A percentile compares a stretch with the other conserved stretches of the same genome.
Conservation (phyloP, 2,113 vertebrate genomes). For the Tympanuchus pallidicinctus region DNA sequence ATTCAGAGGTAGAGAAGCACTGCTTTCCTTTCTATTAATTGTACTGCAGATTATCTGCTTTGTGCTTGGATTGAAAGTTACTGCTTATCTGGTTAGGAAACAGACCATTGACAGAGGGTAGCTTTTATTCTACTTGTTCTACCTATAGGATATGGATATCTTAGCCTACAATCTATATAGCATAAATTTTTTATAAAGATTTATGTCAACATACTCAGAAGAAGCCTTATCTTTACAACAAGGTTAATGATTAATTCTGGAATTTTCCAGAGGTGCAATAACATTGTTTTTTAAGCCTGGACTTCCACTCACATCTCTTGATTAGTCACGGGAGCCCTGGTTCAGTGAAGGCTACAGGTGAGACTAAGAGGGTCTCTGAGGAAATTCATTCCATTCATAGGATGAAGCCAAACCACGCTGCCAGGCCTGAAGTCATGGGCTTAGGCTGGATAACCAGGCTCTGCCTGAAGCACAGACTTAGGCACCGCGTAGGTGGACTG, state of each 20-base stretch:
- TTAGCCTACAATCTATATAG: background rate
- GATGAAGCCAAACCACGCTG: background rate
- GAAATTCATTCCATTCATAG: background rate
- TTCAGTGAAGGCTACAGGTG: background rate
- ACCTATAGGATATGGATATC: background rate
- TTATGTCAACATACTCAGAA: background rate
- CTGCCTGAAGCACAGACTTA: background rate
- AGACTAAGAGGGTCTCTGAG: background rate
- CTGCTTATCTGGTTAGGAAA: background rate
- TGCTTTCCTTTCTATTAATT: background rate
- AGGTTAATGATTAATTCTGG: slow-evolving; percentile 1
- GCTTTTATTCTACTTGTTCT: background rate
- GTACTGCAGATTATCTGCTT: background rate
- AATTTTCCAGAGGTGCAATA: background rate
- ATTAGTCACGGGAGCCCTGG: background rate
- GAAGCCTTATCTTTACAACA: background rate
- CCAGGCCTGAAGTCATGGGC: background rate
- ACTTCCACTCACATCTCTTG: background rate
- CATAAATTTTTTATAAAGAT: background rate
- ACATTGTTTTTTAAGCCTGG: background rate
- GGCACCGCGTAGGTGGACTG: background rate
- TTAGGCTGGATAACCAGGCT: background rate
- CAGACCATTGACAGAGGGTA: background rate
- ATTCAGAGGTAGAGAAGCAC: background rate
- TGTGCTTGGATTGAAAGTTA: background rate